Evolutionary conservation across 2,797 vertebrate species (phyloP).

Genomic region (Urocyon cinereoargenteus): DNA sequence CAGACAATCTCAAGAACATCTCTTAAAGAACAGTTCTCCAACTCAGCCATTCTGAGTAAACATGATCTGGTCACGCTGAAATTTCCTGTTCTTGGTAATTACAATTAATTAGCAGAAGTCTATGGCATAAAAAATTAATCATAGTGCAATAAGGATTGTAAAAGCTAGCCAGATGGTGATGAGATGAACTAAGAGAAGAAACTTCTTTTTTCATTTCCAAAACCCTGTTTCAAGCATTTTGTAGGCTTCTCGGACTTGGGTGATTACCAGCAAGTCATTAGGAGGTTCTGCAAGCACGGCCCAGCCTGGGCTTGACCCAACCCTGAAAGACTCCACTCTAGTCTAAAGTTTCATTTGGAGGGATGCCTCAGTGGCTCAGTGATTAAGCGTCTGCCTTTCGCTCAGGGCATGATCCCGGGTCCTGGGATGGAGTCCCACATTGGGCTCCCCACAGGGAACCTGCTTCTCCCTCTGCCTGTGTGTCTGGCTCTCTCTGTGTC

Average conservation of each 20-base stretch:
- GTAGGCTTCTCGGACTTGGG: constrained; percentile 69
- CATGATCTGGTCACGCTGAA: constrained; percentile 72
- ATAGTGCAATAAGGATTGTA: constrained; percentile 62
- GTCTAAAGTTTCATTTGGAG: constrained; percentile 66
- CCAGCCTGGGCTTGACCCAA: constrained; percentile 39
- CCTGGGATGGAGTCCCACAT: too few relatives aligned
- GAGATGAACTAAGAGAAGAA: constrained; percentile 73
- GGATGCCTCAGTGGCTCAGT: too few relatives aligned
- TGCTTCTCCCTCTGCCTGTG: too few relatives aligned
- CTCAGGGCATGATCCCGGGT: too few relatives aligned
- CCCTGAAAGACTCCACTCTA: constrained; percentile 60
- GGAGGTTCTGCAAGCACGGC: constrained; percentile 28
- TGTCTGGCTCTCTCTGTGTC: too few relatives aligned
- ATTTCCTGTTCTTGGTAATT: constrained; percentile 80
- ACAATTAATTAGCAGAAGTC: constrained; percentile 78
- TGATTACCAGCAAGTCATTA: constrained; percentile 65
- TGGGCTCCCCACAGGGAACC: too few relatives aligned
- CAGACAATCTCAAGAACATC: background rate
- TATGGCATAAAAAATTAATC: constrained; percentile 79
- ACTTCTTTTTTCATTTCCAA: constrained; percentile 69
- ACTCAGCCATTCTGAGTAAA: constrained; percentile 58
- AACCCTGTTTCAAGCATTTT: constrained; percentile 48
- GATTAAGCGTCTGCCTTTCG: too few relatives aligned
- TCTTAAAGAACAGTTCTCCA: constrained; percentile 58
- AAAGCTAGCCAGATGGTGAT: constrained; percentile 78